Evolutionary conservation across 1,140 invertebrate species (phyloP).

Genomic region (Colletes gigas): DNA sequence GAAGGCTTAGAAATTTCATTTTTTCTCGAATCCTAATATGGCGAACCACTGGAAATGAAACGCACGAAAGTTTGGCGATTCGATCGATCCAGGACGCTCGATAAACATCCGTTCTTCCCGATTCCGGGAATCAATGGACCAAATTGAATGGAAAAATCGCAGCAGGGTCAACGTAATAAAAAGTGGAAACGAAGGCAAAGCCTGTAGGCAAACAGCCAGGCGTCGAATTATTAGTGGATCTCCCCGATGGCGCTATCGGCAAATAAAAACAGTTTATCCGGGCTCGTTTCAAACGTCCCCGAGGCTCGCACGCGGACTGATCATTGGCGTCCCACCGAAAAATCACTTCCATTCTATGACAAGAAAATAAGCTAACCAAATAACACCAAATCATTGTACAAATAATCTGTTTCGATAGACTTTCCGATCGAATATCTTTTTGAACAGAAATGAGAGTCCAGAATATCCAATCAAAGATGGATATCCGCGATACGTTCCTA

Average conservation of each 20-base stretch:
- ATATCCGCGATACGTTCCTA: neutral
- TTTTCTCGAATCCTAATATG: no score
- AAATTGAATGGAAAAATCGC: constrained; percentile 62
- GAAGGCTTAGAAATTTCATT: no score
- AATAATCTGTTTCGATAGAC: no score
- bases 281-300: constrained; percentile 58
- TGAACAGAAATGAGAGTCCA: no score
- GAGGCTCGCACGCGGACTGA: constrained; percentile 36
- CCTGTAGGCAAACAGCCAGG: constrained; percentile 66
- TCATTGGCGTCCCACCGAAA: constrained; percentile 6
- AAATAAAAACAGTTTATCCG: constrained; percentile 72
- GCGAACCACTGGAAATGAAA: no score
- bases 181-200: constrained; percentile 61
- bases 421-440: no score
- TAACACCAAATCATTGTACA: no score
- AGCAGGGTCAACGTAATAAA: constrained; percentile 62
- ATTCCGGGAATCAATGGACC: constrained; percentile 42
- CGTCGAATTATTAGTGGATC: constrained; percentile 68
- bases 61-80: neutral
- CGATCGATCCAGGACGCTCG: neutral
- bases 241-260: constrained; percentile 57
- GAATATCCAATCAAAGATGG: neutral
- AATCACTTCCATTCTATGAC: constrained; percentile 26
- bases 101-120: neutral
- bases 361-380: neutral